Percentiles rank a stretch among this genome's conserved stretches.
Conservation (phyloP, 2,888 invertebrate genomes). For the Dryococelus australis region DNA sequence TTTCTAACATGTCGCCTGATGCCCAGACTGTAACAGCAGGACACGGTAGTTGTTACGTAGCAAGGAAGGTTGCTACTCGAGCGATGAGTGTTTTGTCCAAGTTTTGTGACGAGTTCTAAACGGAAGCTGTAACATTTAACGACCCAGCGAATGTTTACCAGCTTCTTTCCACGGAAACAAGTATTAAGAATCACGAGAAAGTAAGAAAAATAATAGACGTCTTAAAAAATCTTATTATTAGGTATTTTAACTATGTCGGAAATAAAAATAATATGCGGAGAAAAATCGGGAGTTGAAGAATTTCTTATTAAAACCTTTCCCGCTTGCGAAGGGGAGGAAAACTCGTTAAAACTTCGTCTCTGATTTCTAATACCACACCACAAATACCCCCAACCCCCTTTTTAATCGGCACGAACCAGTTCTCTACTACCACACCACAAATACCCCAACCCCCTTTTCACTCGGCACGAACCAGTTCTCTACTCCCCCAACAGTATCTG, state of each 20-base stretch:
- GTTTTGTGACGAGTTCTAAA: no score
- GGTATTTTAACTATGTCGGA: no score
- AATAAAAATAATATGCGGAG: not conserved
- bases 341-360: not conserved
- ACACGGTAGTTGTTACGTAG: no score
- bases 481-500: not conserved
- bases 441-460: not conserved
- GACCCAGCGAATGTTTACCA: no score
- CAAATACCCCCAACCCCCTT: not conserved
- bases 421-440: not conserved
- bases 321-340: not conserved
- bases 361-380: not conserved
- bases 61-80: no score
- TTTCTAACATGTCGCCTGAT: no score
- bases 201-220: not conserved
- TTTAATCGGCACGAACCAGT: no score
- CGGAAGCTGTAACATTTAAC: no score
- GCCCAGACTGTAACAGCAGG: no score
- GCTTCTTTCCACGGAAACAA: not conserved
- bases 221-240: not conserved
- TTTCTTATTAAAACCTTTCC: not conserved
- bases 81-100: no score
- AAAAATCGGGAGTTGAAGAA: not conserved
- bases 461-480: not conserved
- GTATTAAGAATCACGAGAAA: not conserved